phyloP scores from a whole-genome alignment of 2,888 invertebrate genomes.

The Psylliodes chrysocephalus region DNA sequence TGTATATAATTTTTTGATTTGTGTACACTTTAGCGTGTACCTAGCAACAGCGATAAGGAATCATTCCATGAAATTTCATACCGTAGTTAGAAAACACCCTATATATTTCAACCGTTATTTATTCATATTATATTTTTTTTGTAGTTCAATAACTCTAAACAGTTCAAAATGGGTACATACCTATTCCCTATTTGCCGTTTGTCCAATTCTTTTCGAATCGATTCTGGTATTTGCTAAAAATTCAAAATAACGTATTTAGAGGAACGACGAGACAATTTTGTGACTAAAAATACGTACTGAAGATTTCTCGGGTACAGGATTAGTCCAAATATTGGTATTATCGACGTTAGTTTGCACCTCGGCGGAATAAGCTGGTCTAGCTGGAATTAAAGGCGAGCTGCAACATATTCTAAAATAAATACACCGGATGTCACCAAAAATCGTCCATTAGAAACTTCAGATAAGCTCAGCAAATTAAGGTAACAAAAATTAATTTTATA shows the following conservation, averaged over 20 bases:
- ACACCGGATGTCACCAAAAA: slow-evolving; percentile 39
- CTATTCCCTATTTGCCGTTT: slow-evolving; percentile 70
- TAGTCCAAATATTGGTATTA: slow-evolving; percentile 77
- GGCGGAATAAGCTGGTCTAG: slow-evolving; percentile 78
- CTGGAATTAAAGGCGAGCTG: slow-evolving; percentile 84
- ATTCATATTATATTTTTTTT: no score
- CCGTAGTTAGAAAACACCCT: no score
- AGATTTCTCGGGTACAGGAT: slow-evolving; percentile 67
- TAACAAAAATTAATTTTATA: background rate
- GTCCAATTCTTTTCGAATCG: slow-evolving; percentile 74
- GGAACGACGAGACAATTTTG: background rate
- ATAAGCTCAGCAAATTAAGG: background rate
- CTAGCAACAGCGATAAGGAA: no score
- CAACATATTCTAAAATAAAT: slow-evolving; percentile 75
- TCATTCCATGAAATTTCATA: no score
- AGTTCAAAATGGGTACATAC: slow-evolving; percentile 51
- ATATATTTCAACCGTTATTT: no score
- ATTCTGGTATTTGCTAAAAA: slow-evolving; percentile 68
- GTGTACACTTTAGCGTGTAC: no score
- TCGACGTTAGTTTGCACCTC: slow-evolving; percentile 52
- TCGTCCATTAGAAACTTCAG: background rate
- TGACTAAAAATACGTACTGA: slow-evolving; percentile 55
- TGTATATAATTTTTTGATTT: no score
- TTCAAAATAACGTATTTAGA: background rate
- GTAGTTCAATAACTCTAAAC: no score